Conservation (phyloP, 2,113 vertebrate genomes). For the Pleuronectes platessa region DNA sequence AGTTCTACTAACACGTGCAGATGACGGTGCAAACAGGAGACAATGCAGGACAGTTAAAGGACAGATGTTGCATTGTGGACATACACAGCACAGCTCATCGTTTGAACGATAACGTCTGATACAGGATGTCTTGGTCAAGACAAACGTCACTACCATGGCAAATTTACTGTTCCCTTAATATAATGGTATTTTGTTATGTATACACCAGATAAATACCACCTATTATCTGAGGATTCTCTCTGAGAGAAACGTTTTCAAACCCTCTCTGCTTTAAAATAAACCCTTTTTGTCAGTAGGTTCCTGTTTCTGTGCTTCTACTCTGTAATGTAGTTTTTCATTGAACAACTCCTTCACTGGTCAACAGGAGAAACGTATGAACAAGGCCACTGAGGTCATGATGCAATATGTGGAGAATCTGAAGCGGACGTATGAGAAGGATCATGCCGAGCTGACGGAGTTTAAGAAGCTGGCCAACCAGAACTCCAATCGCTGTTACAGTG, state of each 20-base stretch:
- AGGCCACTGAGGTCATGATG: constrained; percentile 99
- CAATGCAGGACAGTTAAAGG: background rate
- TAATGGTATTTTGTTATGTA: too few species aligned
- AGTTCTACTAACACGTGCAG: constrained; percentile 3
- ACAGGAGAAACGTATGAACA: constrained; percentile 98
- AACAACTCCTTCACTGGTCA: constrained; percentile 14
- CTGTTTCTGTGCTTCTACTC: background rate
- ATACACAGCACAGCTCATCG: background rate
- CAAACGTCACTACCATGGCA: too few species aligned
- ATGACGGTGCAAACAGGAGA: background rate
- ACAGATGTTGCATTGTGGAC: background rate
- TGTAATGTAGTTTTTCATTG: background rate
- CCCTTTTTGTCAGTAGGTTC: too few species aligned
- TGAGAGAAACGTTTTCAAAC: too few species aligned
- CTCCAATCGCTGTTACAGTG: constrained; percentile 90
- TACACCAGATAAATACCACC: too few species aligned
- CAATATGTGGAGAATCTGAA: constrained; percentile 98
- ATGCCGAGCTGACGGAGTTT: constrained; percentile 95
- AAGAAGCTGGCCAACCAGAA: constrained; percentile 99
- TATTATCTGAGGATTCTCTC: too few species aligned
- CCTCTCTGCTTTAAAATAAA: too few species aligned
- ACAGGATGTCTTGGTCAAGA: too few species aligned
- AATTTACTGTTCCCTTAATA: too few species aligned
- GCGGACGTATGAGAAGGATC: constrained; percentile 97
- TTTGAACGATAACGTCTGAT: too few species aligned